Base-by-base conservation (phyloP, 64 coral and sea anemone species). In the Cladopsammia gracilis region DNA sequence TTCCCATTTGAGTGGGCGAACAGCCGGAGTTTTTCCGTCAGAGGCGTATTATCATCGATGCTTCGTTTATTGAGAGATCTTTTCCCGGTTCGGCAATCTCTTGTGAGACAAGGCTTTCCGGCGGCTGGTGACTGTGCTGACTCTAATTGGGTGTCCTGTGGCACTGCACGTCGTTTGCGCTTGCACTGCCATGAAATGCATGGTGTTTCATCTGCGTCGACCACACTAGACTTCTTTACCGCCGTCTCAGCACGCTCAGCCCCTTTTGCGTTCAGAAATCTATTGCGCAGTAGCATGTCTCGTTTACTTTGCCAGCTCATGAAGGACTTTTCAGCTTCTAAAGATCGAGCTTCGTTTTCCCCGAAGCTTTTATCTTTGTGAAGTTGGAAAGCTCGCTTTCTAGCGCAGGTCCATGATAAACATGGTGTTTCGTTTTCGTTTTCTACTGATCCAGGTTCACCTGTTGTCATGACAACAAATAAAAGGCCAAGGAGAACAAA, bases 11-110 rank as follows among this genome's bases (percentile, higher is more conserved):
- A 10, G 8, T 19, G 16, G 8, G 5, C 34, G 1, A 14, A 7
- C 15, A 83, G 3, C 6, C 43, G 79, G 10, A 48, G 79, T 10
- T 13, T 83, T 46, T 66, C 46, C 57, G 20, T 44, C 43, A 46
- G 57, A 59, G 56, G 20, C 6, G 79, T 5, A 1, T 75, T 45
- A n/a, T 83, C 79, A 48, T 49, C 43, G 16, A 12, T 49, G 18
- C 19, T 83, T 3, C 16, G 13, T 75, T 14, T 75, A 4, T 49
- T 45, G 4, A 75, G 46, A 48, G 72, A 75, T 61, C 79, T n/a
- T 49, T 83, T 83, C 11, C 79, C 79, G 4, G 58, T 48, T 48
- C 79, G 58, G 44, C 79, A 83, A 20, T 83, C 79, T 10, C 20
- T 15, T 48, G 61, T 65, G 34, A 83, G 79, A 45, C 79, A 83